Evolutionary conservation across 2,888 invertebrate genomes (phyloP).

Genomic region (Diarsia rubi): DNA sequence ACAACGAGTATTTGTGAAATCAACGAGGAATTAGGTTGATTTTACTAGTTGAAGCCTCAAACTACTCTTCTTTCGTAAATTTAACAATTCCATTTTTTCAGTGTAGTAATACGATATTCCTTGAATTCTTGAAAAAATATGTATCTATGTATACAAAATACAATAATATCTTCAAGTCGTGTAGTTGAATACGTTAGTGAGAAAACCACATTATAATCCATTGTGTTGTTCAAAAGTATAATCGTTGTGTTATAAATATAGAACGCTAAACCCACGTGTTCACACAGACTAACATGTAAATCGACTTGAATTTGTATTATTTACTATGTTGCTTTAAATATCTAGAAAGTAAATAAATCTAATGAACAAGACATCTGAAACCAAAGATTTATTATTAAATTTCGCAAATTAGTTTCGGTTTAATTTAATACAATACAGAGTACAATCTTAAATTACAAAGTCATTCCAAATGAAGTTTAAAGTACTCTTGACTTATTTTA

Average conservation of each 20-base stretch:
- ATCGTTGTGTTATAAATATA: too few species aligned
- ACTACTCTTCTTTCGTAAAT: too few species aligned
- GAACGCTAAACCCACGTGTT: too few species aligned
- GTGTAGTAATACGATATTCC: too few species aligned
- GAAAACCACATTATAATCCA: not conserved
- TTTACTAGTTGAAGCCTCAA: too few species aligned
- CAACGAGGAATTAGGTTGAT: too few species aligned
- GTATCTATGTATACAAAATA: too few species aligned
- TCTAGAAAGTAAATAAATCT: not conserved
- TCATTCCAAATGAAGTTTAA: not conserved
- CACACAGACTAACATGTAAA: not conserved
- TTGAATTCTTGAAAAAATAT: too few species aligned
- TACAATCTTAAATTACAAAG: not conserved
- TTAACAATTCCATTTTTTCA: too few species aligned
- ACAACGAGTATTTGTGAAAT: too few species aligned
- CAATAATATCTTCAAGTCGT: too few species aligned
- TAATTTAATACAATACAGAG: not conserved
- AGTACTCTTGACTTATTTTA: not conserved
- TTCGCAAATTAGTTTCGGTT: not conserved
- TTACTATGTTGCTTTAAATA: not conserved
- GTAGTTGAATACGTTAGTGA: too few species aligned
- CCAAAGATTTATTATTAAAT: not conserved
- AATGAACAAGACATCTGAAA: not conserved
- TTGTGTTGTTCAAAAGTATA: not conserved
- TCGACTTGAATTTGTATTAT: not conserved